These are phyloP conservation scores for Grallaria varia DNA, from an alignment of 2,113 vertebrate genomes.

Conservation along the genomic window DNA sequence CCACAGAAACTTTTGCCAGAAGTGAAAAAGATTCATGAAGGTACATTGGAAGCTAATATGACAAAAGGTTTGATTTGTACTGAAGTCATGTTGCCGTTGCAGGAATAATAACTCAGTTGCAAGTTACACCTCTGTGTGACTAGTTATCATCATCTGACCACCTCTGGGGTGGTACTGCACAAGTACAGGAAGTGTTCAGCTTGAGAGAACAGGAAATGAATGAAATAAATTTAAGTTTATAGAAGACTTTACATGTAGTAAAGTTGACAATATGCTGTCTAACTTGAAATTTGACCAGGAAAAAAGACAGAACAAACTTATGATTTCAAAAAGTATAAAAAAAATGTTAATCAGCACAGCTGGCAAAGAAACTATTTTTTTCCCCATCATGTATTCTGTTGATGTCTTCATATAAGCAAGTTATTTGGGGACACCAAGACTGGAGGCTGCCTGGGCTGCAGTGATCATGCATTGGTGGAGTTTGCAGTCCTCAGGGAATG, in stretches of 20 bases:
- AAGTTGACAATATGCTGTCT: not conserved
- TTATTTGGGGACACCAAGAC: not conserved
- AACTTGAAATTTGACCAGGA: not conserved
- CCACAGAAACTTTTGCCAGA: not conserved
- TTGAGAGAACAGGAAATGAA: not conserved
- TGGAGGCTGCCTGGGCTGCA: not conserved
- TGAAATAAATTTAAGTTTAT: not conserved
- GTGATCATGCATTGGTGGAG: not conserved
- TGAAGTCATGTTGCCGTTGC: not conserved
- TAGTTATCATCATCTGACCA: not conserved
- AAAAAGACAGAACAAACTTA: not conserved
- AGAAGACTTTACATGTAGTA: not conserved
- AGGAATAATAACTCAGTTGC: not conserved
- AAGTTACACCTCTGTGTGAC: not conserved
- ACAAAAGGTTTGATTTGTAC: not conserved
- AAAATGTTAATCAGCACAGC: not conserved
- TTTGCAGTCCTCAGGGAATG: not conserved
- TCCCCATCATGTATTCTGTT: not conserved
- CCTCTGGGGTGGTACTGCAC: not conserved
- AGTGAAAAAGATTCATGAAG: not conserved
- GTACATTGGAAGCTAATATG: not conserved
- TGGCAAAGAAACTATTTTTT: not conserved
- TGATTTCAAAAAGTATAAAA: not conserved
- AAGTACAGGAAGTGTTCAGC: not conserved
- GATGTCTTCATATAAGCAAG: not conserved